These are phyloP conservation scores for Trichomycterus rosablanca DNA, from an alignment of 2,113 vertebrate species.

Conservation along the genomic window DNA sequence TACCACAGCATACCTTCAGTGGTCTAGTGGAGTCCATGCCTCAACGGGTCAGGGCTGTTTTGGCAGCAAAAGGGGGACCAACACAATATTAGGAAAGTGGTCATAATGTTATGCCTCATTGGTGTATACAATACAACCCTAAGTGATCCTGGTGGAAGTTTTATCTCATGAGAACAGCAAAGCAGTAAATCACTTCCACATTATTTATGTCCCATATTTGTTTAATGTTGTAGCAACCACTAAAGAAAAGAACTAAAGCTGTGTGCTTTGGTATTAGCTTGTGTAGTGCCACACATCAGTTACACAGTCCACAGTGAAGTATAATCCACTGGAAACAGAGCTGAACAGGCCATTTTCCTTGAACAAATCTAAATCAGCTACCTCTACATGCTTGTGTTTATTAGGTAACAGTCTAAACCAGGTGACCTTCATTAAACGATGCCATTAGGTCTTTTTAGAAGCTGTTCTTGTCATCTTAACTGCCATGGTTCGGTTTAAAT, in stretches of 20 bases:
- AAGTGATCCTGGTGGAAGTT: neutral
- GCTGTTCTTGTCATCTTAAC: neutral
- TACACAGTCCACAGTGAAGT: conserved; percentile 9
- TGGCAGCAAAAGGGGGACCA: no score
- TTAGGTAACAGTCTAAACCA: neutral
- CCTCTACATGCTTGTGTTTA: neutral
- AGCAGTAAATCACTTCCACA: neutral
- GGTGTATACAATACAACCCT: neutral
- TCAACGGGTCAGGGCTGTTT: no score
- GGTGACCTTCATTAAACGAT: neutral
- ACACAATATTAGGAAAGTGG: no score
- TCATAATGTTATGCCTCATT: no score
- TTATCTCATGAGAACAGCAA: neutral
- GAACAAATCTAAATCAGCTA: neutral
- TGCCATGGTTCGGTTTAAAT: no score
- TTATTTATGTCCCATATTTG: conserved; percentile 19
- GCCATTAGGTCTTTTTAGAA: neutral
- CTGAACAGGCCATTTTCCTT: neutral
- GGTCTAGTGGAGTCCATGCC: no score
- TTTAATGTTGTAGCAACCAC: conserved; percentile 24
- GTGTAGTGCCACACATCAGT: conserved; percentile 18
- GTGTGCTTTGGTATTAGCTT: conserved; percentile 23
- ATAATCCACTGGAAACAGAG: conserved; percentile 15
- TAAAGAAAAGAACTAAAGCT: no score
- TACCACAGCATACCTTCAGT: no score